A percentile compares a stretch with the other conserved stretches of the same genome.
Conservation (phyloP, 2,888 invertebrate genomes). For the Magallana nippona region DNA sequence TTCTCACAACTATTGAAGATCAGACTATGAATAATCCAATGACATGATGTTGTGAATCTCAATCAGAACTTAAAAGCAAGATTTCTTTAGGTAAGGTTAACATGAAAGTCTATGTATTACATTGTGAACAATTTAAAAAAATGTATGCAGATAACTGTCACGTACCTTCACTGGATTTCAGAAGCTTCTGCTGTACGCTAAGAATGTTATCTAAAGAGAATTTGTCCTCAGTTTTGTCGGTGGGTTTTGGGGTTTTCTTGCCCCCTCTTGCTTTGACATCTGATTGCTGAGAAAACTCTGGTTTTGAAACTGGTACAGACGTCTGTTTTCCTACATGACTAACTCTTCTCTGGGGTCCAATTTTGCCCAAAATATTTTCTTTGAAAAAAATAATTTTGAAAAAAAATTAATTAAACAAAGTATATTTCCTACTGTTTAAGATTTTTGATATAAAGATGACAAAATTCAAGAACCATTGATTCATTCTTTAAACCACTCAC, state of each 20-base stretch:
- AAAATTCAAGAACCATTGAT: too few species aligned
- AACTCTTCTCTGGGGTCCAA: slow-evolving; percentile 26
- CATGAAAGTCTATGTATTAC: too few species aligned
- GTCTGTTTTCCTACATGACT: not conserved
- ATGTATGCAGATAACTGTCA: too few species aligned
- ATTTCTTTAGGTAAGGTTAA: not conserved
- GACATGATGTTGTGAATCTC: not conserved
- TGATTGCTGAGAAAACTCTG: not conserved
- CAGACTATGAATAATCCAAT: too few species aligned
- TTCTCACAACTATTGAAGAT: not conserved
- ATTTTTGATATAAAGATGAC: too few species aligned
- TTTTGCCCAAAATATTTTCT: slow-evolving; percentile 15
- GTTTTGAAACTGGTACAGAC: not conserved
- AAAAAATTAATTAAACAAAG: too few species aligned
- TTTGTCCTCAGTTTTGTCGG: not conserved
- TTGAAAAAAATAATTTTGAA: not conserved
- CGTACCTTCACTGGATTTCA: not conserved
- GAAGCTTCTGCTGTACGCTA: slow-evolving; percentile 47
- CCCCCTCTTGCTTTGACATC: not conserved
- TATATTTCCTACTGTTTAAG: too few species aligned
- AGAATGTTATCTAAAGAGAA: slow-evolving; percentile 41
- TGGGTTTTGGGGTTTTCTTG: not conserved
- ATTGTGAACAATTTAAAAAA: too few species aligned
- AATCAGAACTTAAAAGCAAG: not conserved
- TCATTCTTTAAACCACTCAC: not conserved